A percentile compares a stretch with the other conserved stretches of the same genome.
Evolutionary conservation across 2,113 vertebrate species (phyloP).

Genomic region (Ammodytes marinus): DNA sequence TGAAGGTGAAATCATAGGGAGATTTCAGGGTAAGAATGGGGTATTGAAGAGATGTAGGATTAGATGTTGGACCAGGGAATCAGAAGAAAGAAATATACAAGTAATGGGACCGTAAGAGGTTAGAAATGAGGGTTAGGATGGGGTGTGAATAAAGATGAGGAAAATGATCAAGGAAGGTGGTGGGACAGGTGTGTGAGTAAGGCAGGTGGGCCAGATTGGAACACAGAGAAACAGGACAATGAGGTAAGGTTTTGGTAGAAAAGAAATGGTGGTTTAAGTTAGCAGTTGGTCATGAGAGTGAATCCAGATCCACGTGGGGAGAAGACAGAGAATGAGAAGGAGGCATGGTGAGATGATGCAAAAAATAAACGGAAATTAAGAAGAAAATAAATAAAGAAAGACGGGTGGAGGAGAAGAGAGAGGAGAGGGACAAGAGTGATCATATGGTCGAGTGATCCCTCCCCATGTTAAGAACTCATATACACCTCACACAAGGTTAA

Average conservation of each 20-base stretch:
- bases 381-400: conserved; percentile 24
- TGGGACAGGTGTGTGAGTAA: background rate
- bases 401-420: conserved; percentile 61
- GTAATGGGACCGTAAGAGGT: background rate
- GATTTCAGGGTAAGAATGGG: background rate
- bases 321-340: conserved; percentile 15
- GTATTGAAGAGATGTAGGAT: background rate
- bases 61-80: background rate
- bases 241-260: background rate
- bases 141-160: background rate
- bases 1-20: conserved; percentile 6
- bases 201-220: conserved; percentile 8
- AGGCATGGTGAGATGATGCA: conserved; percentile 69
- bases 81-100: background rate
- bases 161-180: background rate
- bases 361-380: conserved; percentile 40
- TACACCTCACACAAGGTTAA: conserved; percentile 41
- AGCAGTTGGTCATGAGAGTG: background rate
- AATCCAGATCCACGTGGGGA: conserved; percentile 15
- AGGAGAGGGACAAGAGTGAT: conserved; percentile 71
- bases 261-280: background rate
- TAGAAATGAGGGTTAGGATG: background rate
- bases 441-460: conserved; percentile 50
- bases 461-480: conserved; percentile 21
- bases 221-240: background rate